Evolutionary conservation across 2,113 vertebrate species (phyloP), one percentile per base, ranked within the genome.

Genomic region (Apeltes quadracus): DNA sequence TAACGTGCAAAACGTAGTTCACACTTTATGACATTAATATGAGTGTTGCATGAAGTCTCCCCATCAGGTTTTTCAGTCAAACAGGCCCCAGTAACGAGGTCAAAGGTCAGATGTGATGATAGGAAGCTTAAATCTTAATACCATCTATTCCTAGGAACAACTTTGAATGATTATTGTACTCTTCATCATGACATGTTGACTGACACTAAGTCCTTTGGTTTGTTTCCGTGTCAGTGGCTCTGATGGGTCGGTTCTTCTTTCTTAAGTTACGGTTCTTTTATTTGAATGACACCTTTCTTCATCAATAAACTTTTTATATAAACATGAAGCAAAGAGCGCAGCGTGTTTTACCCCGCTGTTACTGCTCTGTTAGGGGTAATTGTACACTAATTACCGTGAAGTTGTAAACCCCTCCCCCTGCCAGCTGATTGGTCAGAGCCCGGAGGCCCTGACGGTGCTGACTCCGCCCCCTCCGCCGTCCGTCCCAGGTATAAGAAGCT

Each of bases 361-460:
- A 18, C 54, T 32, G 25, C 81, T 61, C 82, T 43, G 53, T 82
- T 74, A 50, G 63, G 55, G 67, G 84, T 85, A 85, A 86, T 84
- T 84, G 83, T 69, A 83, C 81, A 82, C 89, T 90, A 87, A 91
- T 84, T 72, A 77, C 75, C 85, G 81, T 89, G 86, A 85, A 87
- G 87, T 51, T 75, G 85, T 84, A 89, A 87, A 79, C 86, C 79
- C 90, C 89, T 75, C 92, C 90, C 55, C 38, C 81, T 46, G 55
- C 39, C 9, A 3, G n/a, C 18, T 41, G 69, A 94, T 94, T 94
- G 93, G 94, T 58, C 83, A 23, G 41, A 14, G 7, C 11, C n/a
- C 57, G 0, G 27, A 2, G 51, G 25, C 10, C 78, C 38, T 79
- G 71, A 16, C 1, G 5, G 5, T 0, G 7, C 43, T 34, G 59